Conservation (phyloP, 2,888 invertebrate species). For the Corbicula japonica region DNA sequence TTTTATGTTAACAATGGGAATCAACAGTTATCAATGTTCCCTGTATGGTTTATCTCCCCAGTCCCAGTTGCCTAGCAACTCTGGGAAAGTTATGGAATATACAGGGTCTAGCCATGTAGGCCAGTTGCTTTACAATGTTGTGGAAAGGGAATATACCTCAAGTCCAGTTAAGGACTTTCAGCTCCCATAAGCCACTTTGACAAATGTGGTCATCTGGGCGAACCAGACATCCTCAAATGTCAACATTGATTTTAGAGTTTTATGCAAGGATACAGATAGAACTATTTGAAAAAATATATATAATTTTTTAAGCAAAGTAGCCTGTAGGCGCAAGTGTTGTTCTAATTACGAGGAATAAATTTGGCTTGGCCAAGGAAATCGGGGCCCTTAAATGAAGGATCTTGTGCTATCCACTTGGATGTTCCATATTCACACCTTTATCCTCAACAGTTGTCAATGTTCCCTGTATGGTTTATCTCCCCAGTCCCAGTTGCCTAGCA, state of each 20-base stretch:
- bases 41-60: constrained; percentile 46
- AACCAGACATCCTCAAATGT: constrained; percentile 22
- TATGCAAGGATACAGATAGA: no score
- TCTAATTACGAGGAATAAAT: no score
- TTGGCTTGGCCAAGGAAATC: no score
- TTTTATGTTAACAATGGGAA: no score
- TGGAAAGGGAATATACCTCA: constrained; percentile 78
- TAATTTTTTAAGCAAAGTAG: no score
- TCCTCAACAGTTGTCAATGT: no score
- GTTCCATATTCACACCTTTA: no score
- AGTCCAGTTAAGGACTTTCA: constrained; percentile 65
- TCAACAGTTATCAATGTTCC: no score
- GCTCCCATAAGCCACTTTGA: constrained; percentile 66
- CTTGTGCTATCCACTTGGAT: no score
- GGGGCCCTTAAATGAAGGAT: no score
- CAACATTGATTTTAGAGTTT: constrained; percentile 61
- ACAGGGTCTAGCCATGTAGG: constrained; percentile 65
- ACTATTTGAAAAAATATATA: no score
- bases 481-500: constrained; percentile 69
- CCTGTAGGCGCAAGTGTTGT: no score
- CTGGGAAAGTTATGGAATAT: constrained; percentile 75
- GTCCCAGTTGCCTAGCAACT: constrained; percentile 63
- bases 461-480: constrained; percentile 80
- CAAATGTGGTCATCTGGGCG: constrained; percentile 15
- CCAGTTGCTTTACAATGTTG: constrained; percentile 76